Percentiles rank a stretch among this genome's conserved stretches.
Conservation (phyloP, 2,113 vertebrate genomes). For the Periophthalmodon schlosseri region DNA sequence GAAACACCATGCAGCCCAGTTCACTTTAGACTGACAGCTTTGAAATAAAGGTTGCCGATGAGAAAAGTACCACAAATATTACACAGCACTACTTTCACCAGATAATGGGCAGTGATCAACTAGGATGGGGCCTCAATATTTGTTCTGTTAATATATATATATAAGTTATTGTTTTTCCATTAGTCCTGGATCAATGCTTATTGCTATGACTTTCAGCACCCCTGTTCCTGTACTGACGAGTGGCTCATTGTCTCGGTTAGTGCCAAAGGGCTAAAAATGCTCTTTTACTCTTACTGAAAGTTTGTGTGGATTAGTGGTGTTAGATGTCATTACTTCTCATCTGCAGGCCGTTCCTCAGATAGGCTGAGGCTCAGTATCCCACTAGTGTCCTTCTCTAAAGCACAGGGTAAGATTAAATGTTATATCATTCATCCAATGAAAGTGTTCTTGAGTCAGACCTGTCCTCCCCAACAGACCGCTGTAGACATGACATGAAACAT, state of each 20-base stretch:
- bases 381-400: neutral
- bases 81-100: slow-evolving; percentile 14
- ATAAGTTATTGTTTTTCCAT: slow-evolving; percentile 51
- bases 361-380: neutral
- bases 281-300: neutral
- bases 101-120: neutral
- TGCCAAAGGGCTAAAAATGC: slow-evolving; percentile 3
- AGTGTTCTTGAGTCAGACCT: neutral
- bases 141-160: slow-evolving; percentile 1
- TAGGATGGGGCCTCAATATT: neutral
- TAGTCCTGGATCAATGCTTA: slow-evolving; percentile 58
- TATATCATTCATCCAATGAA: slow-evolving; percentile 13
- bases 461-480: slow-evolving; percentile 7
- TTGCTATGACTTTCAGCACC: slow-evolving; percentile 32
- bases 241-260: slow-evolving; percentile 16
- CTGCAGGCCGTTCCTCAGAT: neutral
- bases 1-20: slow-evolving; percentile 21
- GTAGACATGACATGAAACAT: neutral
- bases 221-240: slow-evolving; percentile 45
- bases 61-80: slow-evolving; percentile 41
- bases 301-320: neutral
- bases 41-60: slow-evolving; percentile 40
- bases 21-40: slow-evolving; percentile 42
- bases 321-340: neutral
- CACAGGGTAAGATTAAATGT: neutral